Conservation (phyloP, 2,113 vertebrate species). For the Harpagus bidentatus region DNA sequence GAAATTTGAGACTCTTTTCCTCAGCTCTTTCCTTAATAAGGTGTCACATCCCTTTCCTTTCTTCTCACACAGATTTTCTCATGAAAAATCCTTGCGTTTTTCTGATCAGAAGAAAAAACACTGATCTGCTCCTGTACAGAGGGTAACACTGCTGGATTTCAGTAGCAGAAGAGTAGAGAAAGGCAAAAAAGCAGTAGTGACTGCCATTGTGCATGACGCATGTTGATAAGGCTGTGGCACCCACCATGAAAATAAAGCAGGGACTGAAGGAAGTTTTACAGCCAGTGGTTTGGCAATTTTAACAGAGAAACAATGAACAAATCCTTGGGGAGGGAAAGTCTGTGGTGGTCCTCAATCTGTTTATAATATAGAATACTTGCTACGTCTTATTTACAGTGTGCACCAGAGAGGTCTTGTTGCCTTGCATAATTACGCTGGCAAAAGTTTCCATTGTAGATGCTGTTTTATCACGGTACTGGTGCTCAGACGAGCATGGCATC, state of each 20-base stretch:
- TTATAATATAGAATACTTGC: constrained; percentile 6
- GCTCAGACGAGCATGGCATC: background rate
- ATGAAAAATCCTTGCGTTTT: background rate
- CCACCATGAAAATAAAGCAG: background rate
- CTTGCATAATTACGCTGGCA: background rate
- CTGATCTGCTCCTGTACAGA: background rate
- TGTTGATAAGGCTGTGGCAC: background rate
- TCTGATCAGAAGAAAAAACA: fast-evolving
- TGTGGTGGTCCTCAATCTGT: constrained; percentile 39
- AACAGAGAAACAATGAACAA: constrained; percentile 24
- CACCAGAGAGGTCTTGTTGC: background rate
- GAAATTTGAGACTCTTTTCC: background rate
- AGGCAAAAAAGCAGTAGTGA: background rate
- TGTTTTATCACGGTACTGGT: background rate
- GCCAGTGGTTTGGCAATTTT: constrained; percentile 31
- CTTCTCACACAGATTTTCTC: background rate
- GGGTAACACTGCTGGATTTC: background rate
- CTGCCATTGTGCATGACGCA: background rate
- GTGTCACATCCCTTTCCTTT: background rate
- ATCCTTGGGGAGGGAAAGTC: background rate
- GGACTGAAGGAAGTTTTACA: background rate
- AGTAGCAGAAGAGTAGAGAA: background rate
- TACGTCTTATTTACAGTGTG: background rate
- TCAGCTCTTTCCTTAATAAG: background rate
- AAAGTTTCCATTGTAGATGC: background rate